Conservation (phyloP, 2,113 vertebrate species). For the Isichthys henryi region DNA sequence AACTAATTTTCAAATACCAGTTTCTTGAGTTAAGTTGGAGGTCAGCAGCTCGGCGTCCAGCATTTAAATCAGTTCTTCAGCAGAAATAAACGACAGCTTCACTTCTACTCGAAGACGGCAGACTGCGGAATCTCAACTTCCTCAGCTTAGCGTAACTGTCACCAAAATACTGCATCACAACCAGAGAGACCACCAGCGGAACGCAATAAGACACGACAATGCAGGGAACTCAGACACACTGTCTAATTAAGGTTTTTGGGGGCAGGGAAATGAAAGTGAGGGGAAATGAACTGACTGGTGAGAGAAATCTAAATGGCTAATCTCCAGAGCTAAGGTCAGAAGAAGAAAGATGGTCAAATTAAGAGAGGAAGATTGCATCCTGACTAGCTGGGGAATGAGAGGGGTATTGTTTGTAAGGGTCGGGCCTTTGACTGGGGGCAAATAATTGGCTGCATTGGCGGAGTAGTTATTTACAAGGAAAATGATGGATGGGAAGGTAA, state of each 20-base stretch:
- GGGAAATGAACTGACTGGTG: neutral
- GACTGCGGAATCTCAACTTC: neutral
- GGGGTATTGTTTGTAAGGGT: neutral
- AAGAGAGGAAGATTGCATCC: neutral
- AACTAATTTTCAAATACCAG: neutral
- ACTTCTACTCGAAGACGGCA: neutral
- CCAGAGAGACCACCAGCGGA: neutral
- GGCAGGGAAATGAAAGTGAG: neutral
- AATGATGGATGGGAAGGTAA: neutral
- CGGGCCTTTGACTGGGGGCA: neutral
- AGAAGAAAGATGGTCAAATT: neutral
- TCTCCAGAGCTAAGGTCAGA: neutral
- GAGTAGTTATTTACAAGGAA: neutral
- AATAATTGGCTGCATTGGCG: neutral
- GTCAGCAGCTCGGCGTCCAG: too few relatives aligned
- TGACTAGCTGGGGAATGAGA: neutral
- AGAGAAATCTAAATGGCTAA: neutral
- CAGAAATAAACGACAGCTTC: neutral
- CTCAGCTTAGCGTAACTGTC: neutral
- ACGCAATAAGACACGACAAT: neutral
- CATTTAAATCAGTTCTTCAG: neutral
- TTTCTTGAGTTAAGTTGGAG: neutral
- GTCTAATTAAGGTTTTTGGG: neutral
- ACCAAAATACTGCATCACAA: neutral
- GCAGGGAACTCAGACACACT: neutral